Percentiles rank a stretch among this genome's conserved stretches.
Evolutionary conservation across 2,797 vertebrate genomes (phyloP).

Genomic region (Schizothorax lantsangensis): DNA sequence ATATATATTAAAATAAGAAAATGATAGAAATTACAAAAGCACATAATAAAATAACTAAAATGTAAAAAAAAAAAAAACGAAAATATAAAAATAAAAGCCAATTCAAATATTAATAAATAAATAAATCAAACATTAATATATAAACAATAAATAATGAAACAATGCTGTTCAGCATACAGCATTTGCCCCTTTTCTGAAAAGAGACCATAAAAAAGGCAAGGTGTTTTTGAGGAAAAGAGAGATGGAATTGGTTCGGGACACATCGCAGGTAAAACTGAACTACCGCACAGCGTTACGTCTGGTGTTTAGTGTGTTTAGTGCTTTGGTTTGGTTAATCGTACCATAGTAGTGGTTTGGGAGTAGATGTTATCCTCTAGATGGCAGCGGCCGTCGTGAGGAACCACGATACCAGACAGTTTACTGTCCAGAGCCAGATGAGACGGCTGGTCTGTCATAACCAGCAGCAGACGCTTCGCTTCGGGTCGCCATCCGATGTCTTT

Average conservation of each 20-base stretch:
- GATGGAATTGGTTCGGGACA: background rate
- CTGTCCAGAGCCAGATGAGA: slow-evolving; percentile 97
- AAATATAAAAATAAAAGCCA: too few relatives aligned
- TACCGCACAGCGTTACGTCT: background rate
- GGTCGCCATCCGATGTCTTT: slow-evolving; percentile 92
- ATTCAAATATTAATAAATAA: too few relatives aligned
- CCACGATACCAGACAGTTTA: slow-evolving; percentile 93
- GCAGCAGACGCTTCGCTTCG: slow-evolving; percentile 91
- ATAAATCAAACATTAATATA: too few relatives aligned
- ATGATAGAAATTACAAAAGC: too few relatives aligned
- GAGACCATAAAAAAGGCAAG: too few relatives aligned
- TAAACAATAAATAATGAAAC: too few relatives aligned
- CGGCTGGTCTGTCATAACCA: slow-evolving; percentile 98
- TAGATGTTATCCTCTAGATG: slow-evolving; percentile 93
- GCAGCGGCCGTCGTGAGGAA: slow-evolving; percentile 92
- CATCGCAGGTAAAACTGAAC: background rate
- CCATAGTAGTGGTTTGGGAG: slow-evolving; percentile 89
- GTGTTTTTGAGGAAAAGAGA: background rate
- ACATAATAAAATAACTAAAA: too few relatives aligned
- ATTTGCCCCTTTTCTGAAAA: too few relatives aligned
- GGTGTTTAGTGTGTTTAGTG: background rate
- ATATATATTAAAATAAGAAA: too few relatives aligned
- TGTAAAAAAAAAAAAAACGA: too few relatives aligned
- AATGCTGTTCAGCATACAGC: background rate
- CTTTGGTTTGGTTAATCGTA: slow-evolving; percentile 70